phyloP scores from a whole-genome alignment of 1,140 invertebrate genomes.

The Hesperophylax magnus region DNA sequence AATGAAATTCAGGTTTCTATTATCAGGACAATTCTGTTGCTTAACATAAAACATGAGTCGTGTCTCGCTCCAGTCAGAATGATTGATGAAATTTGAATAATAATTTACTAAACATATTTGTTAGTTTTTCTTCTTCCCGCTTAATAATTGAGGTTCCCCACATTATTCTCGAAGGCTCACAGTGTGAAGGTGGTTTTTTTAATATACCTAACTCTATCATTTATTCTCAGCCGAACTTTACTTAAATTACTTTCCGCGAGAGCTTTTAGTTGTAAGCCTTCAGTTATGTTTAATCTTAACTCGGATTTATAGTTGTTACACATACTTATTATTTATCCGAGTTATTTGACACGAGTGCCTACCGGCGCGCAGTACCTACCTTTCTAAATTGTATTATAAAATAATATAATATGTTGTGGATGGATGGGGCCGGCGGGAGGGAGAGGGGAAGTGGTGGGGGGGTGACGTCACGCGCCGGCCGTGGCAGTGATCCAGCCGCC shows the following conservation, averaged over 20 bases:
- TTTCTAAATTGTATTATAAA: slow-evolving; percentile 34
- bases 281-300: neutral
- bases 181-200: neutral
- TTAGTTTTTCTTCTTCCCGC: neutral
- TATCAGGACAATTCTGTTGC: slow-evolving; percentile 6
- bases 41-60: slow-evolving; percentile 7
- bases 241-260: neutral
- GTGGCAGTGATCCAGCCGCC: slow-evolving; percentile 46
- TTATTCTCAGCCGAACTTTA: no score
- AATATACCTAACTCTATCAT: neutral
- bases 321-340: neutral
- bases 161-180: neutral
- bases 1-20: slow-evolving; percentile 19
- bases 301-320: neutral
- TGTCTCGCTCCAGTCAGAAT: neutral
- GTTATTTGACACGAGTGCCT: neutral
- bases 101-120: slow-evolving; percentile 9
- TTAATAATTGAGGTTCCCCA: neutral
- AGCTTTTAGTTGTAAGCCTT: neutral
- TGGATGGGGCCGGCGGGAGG: neutral
- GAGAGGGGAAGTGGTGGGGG: neutral
- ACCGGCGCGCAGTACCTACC: slow-evolving; percentile 15
- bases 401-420: neutral
- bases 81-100: slow-evolving; percentile 33
- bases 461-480: slow-evolving; percentile 40